phyloP scores from a whole-genome alignment of 2,888 invertebrate species.

The Standfussiana lucernea region DNA sequence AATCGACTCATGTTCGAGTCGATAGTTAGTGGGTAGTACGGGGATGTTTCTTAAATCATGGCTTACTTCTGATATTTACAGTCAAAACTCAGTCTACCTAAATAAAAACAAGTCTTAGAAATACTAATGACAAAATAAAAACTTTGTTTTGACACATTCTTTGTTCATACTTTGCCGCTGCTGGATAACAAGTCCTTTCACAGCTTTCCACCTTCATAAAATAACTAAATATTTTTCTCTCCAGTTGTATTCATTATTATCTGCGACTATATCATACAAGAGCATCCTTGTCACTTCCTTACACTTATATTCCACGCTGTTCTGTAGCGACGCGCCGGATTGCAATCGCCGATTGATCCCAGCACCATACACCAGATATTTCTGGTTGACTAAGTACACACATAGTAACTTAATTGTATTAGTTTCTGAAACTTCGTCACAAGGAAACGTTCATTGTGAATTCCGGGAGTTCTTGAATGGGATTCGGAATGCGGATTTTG shows the following conservation, averaged over 20 bases:
- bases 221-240: background rate
- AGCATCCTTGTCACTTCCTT: slow-evolving; percentile 24
- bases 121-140: background rate
- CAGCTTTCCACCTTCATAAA: background rate
- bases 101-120: background rate
- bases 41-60: background rate
- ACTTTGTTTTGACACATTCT: background rate
- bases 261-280: background rate
- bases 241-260: background rate
- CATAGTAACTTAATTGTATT: slow-evolving; percentile 53
- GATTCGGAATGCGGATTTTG: slow-evolving; percentile 40
- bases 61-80: background rate
- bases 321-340: slow-evolving; percentile 31
- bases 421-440: slow-evolving; percentile 46
- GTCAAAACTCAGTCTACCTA: background rate
- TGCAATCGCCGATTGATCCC: slow-evolving; percentile 64
- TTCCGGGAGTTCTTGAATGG: slow-evolving; percentile 52
- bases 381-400: slow-evolving; percentile 52
- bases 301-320: slow-evolving; percentile 12
- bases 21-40: background rate
- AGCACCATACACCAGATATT: slow-evolving; percentile 51
- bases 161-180: background rate
- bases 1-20: background rate
- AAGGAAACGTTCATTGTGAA: slow-evolving; percentile 36
- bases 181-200: background rate